Base-by-base conservation (phyloP, 2,888 invertebrate genomes). In the Pimpla rufipes region DNA sequence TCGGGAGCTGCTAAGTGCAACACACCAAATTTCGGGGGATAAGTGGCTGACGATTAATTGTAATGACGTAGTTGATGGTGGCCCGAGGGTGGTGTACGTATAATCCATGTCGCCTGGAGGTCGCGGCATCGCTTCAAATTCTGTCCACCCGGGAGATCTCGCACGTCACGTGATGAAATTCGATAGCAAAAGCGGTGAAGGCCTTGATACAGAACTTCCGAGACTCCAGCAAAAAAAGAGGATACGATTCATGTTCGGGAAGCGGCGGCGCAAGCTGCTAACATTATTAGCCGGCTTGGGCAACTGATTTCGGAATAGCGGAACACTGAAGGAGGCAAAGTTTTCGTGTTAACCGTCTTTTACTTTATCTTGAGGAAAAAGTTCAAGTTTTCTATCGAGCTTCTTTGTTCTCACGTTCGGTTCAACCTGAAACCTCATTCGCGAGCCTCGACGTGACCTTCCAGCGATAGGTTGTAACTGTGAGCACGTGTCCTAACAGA, bases 1-100 rank as follows among this genome's bases (percentile, higher is more conserved):
- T 79, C 84, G 85, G 88, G 88, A 87, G 88, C 86, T 88, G 88
- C 88, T 86, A 79, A 88, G 88, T 81, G 87, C 79, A 86, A 87
- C 87, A 87, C 85, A 79, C 59, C 80, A 81, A 87, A 86, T 87
- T 88, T 87, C n/a, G 67, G 79, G 68, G 84, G 85, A 85, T 81
- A 84, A 87, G 84, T 86, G 82, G 79, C 78, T 77, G 67, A 83
- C 83, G 84, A 85, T 87, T 87, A 88, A 87, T 85, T 81, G 83
- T 87, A 86, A 87, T 87, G 85, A 84, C 74, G 81, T 86, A 85
- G 86, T 81, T 87, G 81, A 88, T 88, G 86, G 85, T 84, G 81
- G 87, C 88, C 87, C 86, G 84, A 87, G 88, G 87, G 86, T 85
- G 76, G 79, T 85, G 80, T 84, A 86, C 86, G 87, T 85, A 87